Conservation (phyloP, 2,113 vertebrate genomes). For the Cryptoleucopteryx plumbea region DNA sequence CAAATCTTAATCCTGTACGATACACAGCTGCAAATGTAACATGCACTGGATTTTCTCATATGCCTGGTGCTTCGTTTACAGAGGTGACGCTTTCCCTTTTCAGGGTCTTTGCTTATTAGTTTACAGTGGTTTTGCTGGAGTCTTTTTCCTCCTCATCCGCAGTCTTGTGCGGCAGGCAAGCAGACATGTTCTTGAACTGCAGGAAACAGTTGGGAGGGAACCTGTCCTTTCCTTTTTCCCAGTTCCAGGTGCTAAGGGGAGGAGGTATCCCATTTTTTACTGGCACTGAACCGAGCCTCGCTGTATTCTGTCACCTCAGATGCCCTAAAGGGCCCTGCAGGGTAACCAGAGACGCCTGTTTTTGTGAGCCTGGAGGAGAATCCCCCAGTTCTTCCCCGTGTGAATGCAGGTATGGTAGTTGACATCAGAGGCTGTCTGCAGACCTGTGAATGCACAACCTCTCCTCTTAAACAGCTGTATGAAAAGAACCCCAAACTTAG, state of each 20-base stretch:
- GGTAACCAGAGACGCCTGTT: fast-evolving
- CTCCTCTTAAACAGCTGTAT: neutral
- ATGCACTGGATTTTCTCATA: fast-evolving
- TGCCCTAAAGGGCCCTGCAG: neutral
- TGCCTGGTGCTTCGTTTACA: too few species aligned
- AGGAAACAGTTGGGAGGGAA: neutral
- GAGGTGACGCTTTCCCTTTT: neutral
- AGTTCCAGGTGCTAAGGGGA: neutral
- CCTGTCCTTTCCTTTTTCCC: neutral
- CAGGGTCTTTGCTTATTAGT: neutral
- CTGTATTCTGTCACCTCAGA: neutral
- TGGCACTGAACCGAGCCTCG: fast-evolving
- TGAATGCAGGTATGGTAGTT: neutral
- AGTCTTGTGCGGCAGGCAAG: neutral
- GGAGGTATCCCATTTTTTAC: neutral
- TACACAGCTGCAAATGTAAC: fast-evolving
- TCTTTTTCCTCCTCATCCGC: neutral
- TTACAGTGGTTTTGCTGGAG: neutral
- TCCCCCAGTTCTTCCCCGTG: fast-evolving
- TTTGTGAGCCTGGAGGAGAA: neutral
- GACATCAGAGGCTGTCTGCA: neutral
- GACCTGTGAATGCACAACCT: neutral
- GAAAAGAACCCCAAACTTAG: neutral
- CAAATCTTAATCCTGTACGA: fast-evolving
- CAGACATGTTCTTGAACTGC: fast-evolving